Evolutionary conservation across 2,113 vertebrate species (phyloP).

Genomic region (Numenius arquata): DNA sequence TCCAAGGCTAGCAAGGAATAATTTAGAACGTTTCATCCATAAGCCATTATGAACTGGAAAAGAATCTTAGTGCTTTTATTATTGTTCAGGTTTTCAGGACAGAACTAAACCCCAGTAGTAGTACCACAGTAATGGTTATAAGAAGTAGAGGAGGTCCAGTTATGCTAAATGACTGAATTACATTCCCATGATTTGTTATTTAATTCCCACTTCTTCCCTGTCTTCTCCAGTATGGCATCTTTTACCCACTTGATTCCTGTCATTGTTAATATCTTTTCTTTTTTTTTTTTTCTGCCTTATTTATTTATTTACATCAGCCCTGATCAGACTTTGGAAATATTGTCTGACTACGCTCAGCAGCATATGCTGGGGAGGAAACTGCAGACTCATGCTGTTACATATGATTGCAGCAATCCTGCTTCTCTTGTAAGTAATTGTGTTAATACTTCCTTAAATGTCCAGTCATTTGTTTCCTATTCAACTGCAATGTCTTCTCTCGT

Average conservation of each 20-base stretch:
- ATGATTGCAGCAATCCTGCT: conserved; percentile 67
- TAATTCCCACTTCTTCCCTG: background rate
- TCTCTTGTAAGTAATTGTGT: conserved; percentile 68
- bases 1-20: background rate
- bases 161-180: background rate
- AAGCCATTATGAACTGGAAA: background rate
- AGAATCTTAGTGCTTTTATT: background rate
- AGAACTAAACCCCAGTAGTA: background rate
- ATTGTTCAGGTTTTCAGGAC: background rate
- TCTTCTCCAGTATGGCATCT: background rate
- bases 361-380: conserved; percentile 60
- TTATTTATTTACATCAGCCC: conserved; percentile 66
- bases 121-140: background rate
- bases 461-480: background rate
- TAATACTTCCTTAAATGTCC: background rate
- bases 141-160: background rate
- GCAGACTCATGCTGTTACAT: conserved; percentile 68
- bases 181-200: background rate
- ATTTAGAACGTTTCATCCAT: background rate
- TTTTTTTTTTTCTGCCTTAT: background rate
- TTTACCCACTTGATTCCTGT: background rate
- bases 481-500: background rate
- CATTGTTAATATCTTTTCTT: background rate
- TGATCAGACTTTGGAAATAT: conserved; percentile 73
- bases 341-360: conserved; percentile 75